Evolutionary conservation across 2,113 vertebrate species (phyloP), one percentile per base, ranked within the genome.

Genomic region (Podarcis raffonei): DNA sequence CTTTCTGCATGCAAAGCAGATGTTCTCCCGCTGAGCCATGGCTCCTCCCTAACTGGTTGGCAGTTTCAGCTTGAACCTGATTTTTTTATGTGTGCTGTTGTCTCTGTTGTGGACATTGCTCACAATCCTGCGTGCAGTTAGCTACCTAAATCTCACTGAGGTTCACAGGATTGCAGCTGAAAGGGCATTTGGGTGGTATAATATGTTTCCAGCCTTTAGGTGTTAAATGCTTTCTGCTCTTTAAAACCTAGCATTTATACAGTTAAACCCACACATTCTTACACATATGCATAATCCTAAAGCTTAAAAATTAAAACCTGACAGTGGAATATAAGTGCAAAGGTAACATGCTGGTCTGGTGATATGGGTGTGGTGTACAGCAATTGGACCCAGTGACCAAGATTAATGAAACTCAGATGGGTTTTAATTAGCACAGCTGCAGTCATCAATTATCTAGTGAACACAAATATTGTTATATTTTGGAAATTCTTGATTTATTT

Each of bases 381-480:
- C 96, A 97, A 96, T 97, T 94, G 97, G 96, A 95, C 94, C 96
- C 90, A 92, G 95, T 97, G 98, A 98, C 97, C 98, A 98, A 99
- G 98, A 99, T 99, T 98, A 98, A 99, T 99, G 98, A 97, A 98
- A 96, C 97, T 98, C 97, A 97, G 96, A 98, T 97, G 96, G 97
- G 97, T 98, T 98, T 99, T 99, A 99, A 99, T 99, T 99, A 99
- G 98, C 97, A 96, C 95, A 98, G 98, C 97, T 96, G 97, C 96
- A 97, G 97, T 98, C 98, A 99, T 99, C 98, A 98, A 98, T 99
- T 99, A 98, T 96, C 97, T 97, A 92, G 97, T 97, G 98, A 98
- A 98, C 98, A 98, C 98, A 99, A 99, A 99, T 98, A 99, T 99
- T 99, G 98, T 99, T 99, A 98, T 98, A 98, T 99, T 99, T 98